phyloP scores from a whole-genome alignment of 2,797 vertebrate species.

The Cirrhinus molitorella region DNA sequence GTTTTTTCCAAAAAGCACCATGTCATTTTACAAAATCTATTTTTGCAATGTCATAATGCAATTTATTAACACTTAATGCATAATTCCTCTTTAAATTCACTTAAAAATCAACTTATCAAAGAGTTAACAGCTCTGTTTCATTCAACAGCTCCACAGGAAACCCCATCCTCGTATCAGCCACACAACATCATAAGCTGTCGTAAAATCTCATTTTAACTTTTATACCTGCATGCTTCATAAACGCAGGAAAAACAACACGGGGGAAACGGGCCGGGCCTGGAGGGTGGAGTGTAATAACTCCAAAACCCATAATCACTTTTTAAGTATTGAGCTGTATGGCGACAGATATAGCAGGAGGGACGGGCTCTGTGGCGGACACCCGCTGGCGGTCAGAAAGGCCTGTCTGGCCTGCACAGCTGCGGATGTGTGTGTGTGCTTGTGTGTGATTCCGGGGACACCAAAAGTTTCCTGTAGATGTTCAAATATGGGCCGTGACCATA shows the following conservation, averaged over 20 bases:
- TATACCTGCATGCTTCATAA: constrained; percentile 60
- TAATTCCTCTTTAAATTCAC: not conserved
- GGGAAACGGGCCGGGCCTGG: constrained; percentile 32
- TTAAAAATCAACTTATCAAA: not conserved
- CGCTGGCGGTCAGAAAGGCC: constrained; percentile 53
- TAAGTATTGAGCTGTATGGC: constrained; percentile 66
- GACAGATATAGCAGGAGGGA: constrained; percentile 68
- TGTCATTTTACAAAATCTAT: not conserved
- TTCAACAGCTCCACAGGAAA: not conserved
- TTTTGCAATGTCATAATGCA: not conserved
- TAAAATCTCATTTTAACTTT: constrained; percentile 40
- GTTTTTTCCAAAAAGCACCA: not conserved
- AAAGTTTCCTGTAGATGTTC: not conserved
- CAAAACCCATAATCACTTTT: constrained; percentile 70
- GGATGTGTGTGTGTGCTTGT: not conserved
- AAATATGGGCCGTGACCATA: not conserved
- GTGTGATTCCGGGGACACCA: not conserved
- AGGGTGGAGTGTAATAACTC: constrained; percentile 69
- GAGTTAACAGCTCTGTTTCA: not conserved
- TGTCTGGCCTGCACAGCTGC: constrained; percentile 38
- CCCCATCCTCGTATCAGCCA: not conserved
- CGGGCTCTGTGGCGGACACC: constrained; percentile 52
- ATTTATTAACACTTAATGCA: not conserved
- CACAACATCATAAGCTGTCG: not conserved
- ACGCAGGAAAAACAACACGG: constrained; percentile 39